A percentile compares a stretch with the other conserved stretches of the same genome.
phyloP scores from a whole-genome alignment of 2,113 vertebrate species.

The Jacana jacana region DNA sequence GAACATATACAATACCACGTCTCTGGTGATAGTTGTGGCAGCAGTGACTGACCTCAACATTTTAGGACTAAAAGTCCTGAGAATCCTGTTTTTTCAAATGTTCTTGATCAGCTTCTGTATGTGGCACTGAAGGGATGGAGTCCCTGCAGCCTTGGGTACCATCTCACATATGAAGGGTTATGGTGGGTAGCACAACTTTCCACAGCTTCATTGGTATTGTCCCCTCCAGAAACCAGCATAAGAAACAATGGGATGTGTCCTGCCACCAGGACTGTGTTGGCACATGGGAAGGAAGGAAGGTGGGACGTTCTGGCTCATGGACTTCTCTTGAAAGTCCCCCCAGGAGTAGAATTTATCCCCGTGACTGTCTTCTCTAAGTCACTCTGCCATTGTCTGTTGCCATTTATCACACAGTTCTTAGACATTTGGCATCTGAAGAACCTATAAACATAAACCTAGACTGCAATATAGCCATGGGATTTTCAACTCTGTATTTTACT shows the following conservation, averaged over 20 bases:
- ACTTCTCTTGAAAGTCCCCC: not conserved
- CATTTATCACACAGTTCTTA: no score
- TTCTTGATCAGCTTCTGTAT: no score
- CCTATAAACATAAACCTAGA: not conserved
- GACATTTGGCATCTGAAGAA: not conserved
- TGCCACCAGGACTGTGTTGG: not conserved
- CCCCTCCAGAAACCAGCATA: not conserved
- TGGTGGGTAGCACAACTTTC: no score
- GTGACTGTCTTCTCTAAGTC: not conserved
- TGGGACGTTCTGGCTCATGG: not conserved
- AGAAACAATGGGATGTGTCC: not conserved
- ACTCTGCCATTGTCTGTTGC: not conserved
- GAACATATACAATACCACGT: no score
- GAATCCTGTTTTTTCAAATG: no score
- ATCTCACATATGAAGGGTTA: no score
- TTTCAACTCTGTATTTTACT: not conserved
- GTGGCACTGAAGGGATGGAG: no score
- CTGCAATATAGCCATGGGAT: not conserved
- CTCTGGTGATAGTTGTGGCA: no score
- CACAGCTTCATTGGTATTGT: not conserved
- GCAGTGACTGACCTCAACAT: no score
- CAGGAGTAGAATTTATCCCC: not conserved
- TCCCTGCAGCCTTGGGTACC: no score
- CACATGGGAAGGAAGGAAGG: not conserved
- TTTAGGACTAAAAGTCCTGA: no score